Conservation (phyloP, 1,140 invertebrate genomes). For the Hylaeus volcanicus region DNA sequence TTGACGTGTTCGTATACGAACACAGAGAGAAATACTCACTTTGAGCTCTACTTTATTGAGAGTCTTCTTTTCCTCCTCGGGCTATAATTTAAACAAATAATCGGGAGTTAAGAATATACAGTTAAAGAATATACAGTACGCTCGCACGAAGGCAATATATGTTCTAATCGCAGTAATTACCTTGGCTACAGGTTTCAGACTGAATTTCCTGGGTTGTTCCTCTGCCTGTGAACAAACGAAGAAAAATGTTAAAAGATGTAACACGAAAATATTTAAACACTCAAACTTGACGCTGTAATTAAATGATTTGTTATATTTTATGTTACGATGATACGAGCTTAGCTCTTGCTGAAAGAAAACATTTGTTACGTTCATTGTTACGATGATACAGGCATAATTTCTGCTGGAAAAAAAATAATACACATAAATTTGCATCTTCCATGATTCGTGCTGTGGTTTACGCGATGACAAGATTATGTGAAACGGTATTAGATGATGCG, state of each 20-base stretch:
- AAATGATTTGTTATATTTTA: conserved; percentile 7
- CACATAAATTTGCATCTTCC: neutral
- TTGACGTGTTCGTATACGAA: neutral
- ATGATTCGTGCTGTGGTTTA: neutral
- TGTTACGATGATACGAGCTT: conserved; percentile 12
- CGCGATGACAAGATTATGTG: neutral
- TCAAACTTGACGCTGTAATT: neutral
- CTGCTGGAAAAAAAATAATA: conserved; percentile 15
- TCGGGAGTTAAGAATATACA: neutral
- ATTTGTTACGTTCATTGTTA: conserved; percentile 1
- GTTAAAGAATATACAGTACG: neutral
- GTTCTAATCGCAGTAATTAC: conserved; percentile 53
- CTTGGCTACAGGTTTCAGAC: conserved; percentile 70
- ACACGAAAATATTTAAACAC: rapidly evolving
- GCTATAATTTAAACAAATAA: conserved; percentile 32
- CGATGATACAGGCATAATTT: neutral
- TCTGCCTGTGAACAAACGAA: conserved; percentile 49
- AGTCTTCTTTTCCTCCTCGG: conserved; percentile 71
- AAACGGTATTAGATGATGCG: neutral
- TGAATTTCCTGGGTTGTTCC: conserved; percentile 66
- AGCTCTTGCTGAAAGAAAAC: conserved; percentile 5
- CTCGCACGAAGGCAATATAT: neutral
- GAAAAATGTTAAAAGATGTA: neutral
- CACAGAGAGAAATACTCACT: conserved; percentile 65
- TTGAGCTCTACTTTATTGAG: conserved; percentile 74